Percentiles rank a stretch among this genome's conserved stretches.
phyloP scores from a whole-genome alignment of 1,140 invertebrate genomes.

The Halotydeus destructor region DNA sequence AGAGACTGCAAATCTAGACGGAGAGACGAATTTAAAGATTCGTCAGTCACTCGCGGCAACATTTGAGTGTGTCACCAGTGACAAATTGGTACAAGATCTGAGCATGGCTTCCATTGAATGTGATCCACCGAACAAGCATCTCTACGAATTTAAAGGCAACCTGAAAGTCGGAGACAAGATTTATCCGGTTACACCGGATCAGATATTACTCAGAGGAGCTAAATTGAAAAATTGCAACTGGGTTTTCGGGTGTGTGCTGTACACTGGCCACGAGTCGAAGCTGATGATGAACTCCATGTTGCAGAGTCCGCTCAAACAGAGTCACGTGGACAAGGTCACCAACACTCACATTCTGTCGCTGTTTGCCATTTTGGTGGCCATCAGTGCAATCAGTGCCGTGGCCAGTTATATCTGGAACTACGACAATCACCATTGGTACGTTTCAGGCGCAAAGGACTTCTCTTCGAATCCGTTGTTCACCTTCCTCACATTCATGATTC shows the following conservation, averaged over 20 bases:
- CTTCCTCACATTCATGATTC: slow-evolving; percentile 92
- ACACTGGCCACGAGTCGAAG: slow-evolving; percentile 93
- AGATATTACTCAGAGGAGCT: slow-evolving; percentile 77
- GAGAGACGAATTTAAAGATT: slow-evolving; percentile 97
- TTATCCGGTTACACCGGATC: slow-evolving; percentile 61
- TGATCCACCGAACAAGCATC: slow-evolving; percentile 78
- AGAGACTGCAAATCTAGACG: slow-evolving; percentile 98
- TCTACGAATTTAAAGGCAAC: slow-evolving; percentile 91
- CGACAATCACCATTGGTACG: slow-evolving; percentile 14
- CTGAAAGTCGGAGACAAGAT: slow-evolving; percentile 42
- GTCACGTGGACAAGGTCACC: slow-evolving; percentile 76
- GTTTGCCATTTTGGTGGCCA: slow-evolving; percentile 67
- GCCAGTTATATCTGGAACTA: slow-evolving; percentile 71
- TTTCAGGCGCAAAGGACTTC: slow-evolving; percentile 12
- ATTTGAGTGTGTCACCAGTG: slow-evolving; percentile 14
- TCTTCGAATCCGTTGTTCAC: slow-evolving; percentile 74
- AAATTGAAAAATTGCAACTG: slow-evolving; percentile 88
- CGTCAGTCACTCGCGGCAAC: slow-evolving; percentile 35
- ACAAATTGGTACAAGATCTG: slow-evolving; percentile 3
- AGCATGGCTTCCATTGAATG: slow-evolving; percentile 48
- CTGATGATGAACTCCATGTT: slow-evolving; percentile 73
- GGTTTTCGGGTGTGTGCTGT: slow-evolving; percentile 74
- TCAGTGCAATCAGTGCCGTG: slow-evolving; percentile 70
- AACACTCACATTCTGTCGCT: slow-evolving; percentile 86
- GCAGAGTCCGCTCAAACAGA: slow-evolving; percentile 66